Evolutionary conservation across 2,113 vertebrate genomes (phyloP), one percentile per base, ranked within the genome.

Genomic region (Piprites chloris): DNA sequence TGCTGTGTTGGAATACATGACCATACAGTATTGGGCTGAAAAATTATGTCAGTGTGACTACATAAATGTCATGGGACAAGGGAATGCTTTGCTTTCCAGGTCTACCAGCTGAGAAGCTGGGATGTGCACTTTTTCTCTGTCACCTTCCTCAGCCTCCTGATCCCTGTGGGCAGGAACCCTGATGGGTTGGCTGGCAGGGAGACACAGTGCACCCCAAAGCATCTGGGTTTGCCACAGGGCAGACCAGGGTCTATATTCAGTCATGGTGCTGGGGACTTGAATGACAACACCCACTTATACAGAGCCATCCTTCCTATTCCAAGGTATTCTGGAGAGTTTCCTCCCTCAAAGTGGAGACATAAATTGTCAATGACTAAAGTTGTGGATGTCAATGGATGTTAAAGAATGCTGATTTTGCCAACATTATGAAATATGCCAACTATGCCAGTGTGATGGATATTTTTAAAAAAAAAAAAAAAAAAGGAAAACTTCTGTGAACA

Each of bases 121-220:
- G 10, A 50, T 26, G 20, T 19, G 23, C 32, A 3, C 32, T 37
- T 26, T 26, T 24, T 59, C 52, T 81, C n/a, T 69, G 27, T 12
- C 27, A 1, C 19, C 26, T 11, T 72, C 16, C 44, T 39, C 14
- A 16, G 28, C 24, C 24, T 76, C 6, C 49, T 27, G 47, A 23
- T 84, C 20, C 26, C 32, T 2, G 0, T 4, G 2, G 56, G 32
- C 13, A 23, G 37, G 20, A n/a, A 8, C 9, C 17, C 55, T 2
- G 0, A 14, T 37, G 41, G 1, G 0, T 3, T 28, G 39, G 6
- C 19, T 42, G 59, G 12, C 52, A 33, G 20, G 23, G 32, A 14
- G 11, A 16, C 41, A 26, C 1, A 1, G 19, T 42, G 39, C 5
- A 11, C n/a, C 18, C 42, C 80, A 30, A 24, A 33, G 18, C 4